Percentiles rank a stretch among this genome's conserved stretches.
phyloP scores from a whole-genome alignment of 2,113 vertebrate species.

The Orcinus orca region DNA sequence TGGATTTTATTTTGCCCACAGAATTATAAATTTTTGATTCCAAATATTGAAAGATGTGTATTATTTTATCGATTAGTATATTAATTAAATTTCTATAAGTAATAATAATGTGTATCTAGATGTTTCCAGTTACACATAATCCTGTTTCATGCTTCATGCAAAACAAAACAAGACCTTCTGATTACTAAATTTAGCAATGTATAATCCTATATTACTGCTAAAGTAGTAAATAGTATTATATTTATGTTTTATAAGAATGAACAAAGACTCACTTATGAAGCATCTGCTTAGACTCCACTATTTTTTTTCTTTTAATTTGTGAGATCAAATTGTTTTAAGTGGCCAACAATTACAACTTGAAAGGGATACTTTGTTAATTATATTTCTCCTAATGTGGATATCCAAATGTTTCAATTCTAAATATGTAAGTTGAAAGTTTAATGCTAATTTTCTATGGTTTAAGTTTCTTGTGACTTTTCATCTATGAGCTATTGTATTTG shows the following conservation, averaged over 20 bases:
- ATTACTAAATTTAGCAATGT: not conserved
- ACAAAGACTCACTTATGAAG: not conserved
- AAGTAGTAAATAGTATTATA: not conserved
- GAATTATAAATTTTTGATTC: not conserved
- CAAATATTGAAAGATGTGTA: not conserved
- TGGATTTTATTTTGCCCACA: not conserved
- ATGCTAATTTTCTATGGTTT: not conserved
- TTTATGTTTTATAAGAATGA: not conserved
- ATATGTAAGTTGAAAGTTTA: not conserved
- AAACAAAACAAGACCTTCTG: not conserved
- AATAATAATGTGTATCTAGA: not conserved
- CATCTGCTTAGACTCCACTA: not conserved
- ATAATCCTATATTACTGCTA: not conserved
- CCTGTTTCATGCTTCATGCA: not conserved
- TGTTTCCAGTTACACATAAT: not conserved
- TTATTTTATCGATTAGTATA: not conserved
- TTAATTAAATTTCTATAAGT: not conserved
- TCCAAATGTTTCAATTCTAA: constrained; percentile 1
- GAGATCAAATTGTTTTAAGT: not conserved
- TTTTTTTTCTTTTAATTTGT: not conserved
- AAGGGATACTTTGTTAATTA: not conserved
- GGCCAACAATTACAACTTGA: not conserved
- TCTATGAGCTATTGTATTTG: constrained; percentile 42
- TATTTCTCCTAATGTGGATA: not conserved
- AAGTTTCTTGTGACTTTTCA: constrained; percentile 45